Conservation (phyloP, 2,113 vertebrate species). For the Crypturellus undulatus region DNA sequence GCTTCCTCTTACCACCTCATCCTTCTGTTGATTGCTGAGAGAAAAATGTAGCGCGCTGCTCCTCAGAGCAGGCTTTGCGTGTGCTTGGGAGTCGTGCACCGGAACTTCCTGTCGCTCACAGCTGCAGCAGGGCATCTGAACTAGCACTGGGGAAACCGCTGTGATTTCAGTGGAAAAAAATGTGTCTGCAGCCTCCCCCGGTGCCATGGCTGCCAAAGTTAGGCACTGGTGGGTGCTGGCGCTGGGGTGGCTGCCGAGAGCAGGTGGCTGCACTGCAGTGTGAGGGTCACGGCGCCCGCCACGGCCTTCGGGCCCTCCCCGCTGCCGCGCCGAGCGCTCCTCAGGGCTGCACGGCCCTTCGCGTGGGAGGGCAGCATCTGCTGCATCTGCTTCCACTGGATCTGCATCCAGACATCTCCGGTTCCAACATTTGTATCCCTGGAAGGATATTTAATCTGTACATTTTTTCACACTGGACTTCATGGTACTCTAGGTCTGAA, state of each 20-base stretch:
- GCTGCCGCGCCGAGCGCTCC: not conserved
- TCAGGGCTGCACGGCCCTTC: not conserved
- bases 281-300: not conserved
- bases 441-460: not conserved
- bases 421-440: not conserved
- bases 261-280: too few species aligned
- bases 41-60: not conserved
- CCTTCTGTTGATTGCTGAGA: not conserved
- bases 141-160: not conserved
- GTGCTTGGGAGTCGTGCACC: not conserved
- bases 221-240: not conserved
- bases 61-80: not conserved
- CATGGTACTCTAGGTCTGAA: not conserved
- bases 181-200: not conserved
- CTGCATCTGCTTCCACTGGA: not conserved
- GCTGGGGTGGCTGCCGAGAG: not conserved
- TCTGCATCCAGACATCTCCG: not conserved
- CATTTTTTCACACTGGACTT: not conserved
- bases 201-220: accelerated
- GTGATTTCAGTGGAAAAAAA: not conserved
- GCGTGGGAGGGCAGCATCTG: not conserved
- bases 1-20: not conserved
- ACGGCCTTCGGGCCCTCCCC: not conserved
- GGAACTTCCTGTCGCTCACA: not conserved
- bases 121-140: not conserved